Evolutionary conservation across 1,140 invertebrate genomes (phyloP).

Genomic region (Trichonephila inaurata): DNA sequence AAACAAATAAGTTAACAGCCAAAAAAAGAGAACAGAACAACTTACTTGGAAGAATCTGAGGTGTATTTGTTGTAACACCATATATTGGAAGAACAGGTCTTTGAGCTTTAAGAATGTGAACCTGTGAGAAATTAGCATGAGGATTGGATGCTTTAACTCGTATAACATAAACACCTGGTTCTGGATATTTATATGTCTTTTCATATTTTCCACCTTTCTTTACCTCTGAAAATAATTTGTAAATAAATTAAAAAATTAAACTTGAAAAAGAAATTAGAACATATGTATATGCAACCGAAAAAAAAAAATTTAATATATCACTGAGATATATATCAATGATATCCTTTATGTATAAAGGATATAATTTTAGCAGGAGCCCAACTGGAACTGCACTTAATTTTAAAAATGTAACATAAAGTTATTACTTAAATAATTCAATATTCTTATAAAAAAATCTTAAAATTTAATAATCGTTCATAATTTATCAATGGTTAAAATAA

Average conservation of each 20-base stretch:
- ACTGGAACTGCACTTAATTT: no score
- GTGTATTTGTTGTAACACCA: slow-evolving; percentile 77
- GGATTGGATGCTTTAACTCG: slow-evolving; percentile 78
- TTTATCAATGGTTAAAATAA: no score
- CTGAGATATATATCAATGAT: no score
- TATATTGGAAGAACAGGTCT: slow-evolving; percentile 78
- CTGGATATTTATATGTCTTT: slow-evolving; percentile 77
- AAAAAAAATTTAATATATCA: neutral
- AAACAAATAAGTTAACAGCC: no score
- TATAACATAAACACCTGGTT: slow-evolving; percentile 78
- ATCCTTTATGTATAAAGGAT: no score
- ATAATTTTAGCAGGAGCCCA: no score
- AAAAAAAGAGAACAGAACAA: neutral
- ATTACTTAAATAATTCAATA: no score
- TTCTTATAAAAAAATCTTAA: no score
- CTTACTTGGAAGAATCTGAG: slow-evolving; percentile 77
- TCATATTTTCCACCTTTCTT: slow-evolving; percentile 77
- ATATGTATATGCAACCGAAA: neutral
- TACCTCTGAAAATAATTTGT: slow-evolving; percentile 25
- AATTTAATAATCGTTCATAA: no score
- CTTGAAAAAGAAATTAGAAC: no score
- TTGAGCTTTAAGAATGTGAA: slow-evolving; percentile 77
- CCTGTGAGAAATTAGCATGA: slow-evolving; percentile 77
- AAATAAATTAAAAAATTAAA: no score
- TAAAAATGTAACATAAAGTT: no score